Evolutionary conservation across 2,113 vertebrate genomes (phyloP).

Genomic region (Engystomops pustulosus): DNA sequence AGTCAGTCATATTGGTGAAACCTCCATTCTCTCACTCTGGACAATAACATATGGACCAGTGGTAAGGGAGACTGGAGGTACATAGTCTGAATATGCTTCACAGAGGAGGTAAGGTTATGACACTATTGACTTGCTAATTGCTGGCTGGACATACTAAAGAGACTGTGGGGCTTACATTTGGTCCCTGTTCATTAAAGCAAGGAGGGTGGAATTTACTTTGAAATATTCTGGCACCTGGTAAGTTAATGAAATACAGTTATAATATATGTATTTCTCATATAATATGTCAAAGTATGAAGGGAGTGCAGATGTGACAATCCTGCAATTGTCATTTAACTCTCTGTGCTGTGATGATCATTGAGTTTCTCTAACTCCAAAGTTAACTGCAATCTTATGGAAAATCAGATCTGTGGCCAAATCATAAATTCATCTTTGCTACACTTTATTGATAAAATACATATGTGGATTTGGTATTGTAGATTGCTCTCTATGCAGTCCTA

Average conservation of each 20-base stretch:
- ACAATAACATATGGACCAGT: background rate
- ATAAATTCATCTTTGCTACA: background rate
- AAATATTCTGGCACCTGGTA: background rate
- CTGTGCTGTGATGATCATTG: background rate
- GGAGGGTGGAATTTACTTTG: background rate
- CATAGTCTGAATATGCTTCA: constrained; percentile 19
- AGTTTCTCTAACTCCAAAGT: background rate
- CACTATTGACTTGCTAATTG: constrained; percentile 42
- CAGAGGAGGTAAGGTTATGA: constrained; percentile 35
- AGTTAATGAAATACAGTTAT: background rate
- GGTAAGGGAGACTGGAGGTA: background rate
- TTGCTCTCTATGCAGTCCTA: background rate
- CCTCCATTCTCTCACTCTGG: background rate
- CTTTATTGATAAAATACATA: background rate
- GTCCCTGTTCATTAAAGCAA: background rate
- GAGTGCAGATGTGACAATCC: background rate
- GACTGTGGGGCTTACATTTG: background rate
- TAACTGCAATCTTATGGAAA: background rate
- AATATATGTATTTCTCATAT: background rate
- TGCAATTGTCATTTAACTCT: background rate
- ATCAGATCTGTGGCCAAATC: background rate
- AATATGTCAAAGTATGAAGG: background rate
- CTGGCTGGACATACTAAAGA: background rate
- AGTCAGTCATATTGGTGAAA: background rate
- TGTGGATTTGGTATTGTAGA: background rate